phyloP scores from a whole-genome alignment of 23 tunicate genomes.

The Trididemnum clinides region DNA sequence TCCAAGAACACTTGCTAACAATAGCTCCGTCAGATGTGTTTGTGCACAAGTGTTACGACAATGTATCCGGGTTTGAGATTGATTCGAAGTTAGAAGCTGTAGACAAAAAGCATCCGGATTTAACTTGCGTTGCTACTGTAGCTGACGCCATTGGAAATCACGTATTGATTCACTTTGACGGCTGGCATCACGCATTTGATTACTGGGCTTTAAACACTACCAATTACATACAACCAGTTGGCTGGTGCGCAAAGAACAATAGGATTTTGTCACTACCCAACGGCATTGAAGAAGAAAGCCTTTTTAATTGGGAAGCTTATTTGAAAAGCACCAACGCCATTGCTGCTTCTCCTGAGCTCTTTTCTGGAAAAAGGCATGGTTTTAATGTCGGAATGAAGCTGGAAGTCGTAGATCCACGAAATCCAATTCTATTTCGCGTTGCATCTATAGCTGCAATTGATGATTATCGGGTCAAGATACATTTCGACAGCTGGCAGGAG shows the following conservation, averaged over 20 bases:
- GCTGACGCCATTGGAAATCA: slow-evolving; percentile 56
- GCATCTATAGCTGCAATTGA: slow-evolving; percentile 45
- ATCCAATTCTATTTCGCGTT: slow-evolving; percentile 56
- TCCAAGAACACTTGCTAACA: not conserved
- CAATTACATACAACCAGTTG: slow-evolving; percentile 49
- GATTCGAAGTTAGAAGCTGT: slow-evolving; percentile 64
- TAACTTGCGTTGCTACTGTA: slow-evolving; percentile 69
- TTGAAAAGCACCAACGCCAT: not conserved
- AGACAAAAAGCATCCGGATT: slow-evolving; percentile 61
- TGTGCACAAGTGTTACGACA: not conserved
- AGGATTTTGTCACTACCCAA: slow-evolving; percentile 40
- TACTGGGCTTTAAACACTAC: slow-evolving; percentile 62
- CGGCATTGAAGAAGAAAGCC: not conserved
- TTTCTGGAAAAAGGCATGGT: not conserved
- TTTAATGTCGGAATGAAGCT: slow-evolving; percentile 63
- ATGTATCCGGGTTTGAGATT: slow-evolving; percentile 36
- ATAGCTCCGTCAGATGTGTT: slow-evolving; percentile 7
- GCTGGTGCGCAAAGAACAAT: slow-evolving; percentile 60
- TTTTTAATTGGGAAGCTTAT: slow-evolving; percentile 49
- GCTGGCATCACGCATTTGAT: slow-evolving; percentile 67
- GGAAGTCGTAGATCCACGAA: slow-evolving; percentile 65
- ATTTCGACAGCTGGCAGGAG: slow-evolving; percentile 74
- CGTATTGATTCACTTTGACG: slow-evolving; percentile 72
- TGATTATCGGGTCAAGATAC: slow-evolving; percentile 53
- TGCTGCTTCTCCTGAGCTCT: slow-evolving; percentile 7